Base-by-base conservation (phyloP, 2,797 vertebrate genomes). In the Cyclura pinguis region DNA sequence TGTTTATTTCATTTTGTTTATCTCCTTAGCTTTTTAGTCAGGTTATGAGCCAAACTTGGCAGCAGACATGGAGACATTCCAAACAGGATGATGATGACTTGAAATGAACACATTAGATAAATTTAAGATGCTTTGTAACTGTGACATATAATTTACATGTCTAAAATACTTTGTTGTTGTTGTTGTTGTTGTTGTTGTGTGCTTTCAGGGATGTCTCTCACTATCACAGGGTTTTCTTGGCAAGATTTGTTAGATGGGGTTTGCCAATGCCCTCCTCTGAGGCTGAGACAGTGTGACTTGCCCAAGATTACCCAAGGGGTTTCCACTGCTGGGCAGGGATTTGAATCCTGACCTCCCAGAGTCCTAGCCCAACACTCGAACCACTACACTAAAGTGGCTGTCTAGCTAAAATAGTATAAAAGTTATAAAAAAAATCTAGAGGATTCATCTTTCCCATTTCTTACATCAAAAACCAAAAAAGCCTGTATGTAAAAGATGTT, bases 11-110 rank as follows among this genome's bases (percentile, higher is more conserved):
- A 94, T 91, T 95, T 88, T 94, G 89, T 93, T 94, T 95, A 74
- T 95, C 91, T 93, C 90, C 62, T 87, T 94, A 95, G 91, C 94
- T 92, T 96, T 62, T 95, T 95, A 94, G 96, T 97, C 95, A 91
- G 94, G 84, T 96, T 95, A 95, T 93, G 94, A 96, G 95, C 93
- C 93, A 95, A 98, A 97, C 96, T 97, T 97, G 97, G 97, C 97
- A 98, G 98, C 97, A 98, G 97, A 96, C 42, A 8, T 3, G 4
- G 69, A 87, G 18, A 84, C 91, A 91, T 91, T 90, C 93, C 87
- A 95, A 95, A 90, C 64, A 92, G 87, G 35, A 73, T 86, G 87
- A 0, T 47, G 27, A 72, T 62, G 20, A 55, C 77, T 67, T 88
- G 92, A 92, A 95, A 95, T 64, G 74, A 74, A 62, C 91, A 91